Percentiles rank a stretch among this genome's conserved stretches.
Conservation (phyloP, 2,113 vertebrate species). For the Ranitomeya imitator region DNA sequence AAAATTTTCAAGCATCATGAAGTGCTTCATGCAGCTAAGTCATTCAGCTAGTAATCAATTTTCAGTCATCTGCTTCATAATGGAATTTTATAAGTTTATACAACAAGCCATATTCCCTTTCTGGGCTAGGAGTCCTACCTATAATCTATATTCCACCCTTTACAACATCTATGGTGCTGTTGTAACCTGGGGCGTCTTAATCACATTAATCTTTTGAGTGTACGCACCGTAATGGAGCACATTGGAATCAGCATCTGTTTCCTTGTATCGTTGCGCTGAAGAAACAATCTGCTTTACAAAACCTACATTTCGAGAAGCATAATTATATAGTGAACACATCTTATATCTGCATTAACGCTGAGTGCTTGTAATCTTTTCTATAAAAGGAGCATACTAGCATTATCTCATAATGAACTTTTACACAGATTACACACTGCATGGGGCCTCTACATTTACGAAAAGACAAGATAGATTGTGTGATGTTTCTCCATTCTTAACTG, state of each 20-base stretch:
- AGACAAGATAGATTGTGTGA: not conserved
- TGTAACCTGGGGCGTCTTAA: not conserved
- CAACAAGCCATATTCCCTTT: not conserved
- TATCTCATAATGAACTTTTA: constrained; percentile 21
- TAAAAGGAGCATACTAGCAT: not conserved
- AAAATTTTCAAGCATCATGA: constrained; percentile 49
- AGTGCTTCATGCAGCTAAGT: constrained; percentile 23
- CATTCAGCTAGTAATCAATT: constrained; percentile 18
- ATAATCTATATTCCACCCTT: not conserved
- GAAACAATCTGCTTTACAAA: constrained; percentile 13
- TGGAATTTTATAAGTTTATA: not conserved
- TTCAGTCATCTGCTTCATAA: constrained; percentile 2
- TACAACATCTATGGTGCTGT: not conserved
- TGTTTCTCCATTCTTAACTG: not conserved
- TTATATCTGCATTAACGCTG: not conserved
- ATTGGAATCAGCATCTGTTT: constrained; percentile 10
- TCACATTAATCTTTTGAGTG: not conserved
- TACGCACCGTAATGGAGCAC: not conserved
- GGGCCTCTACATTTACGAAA: not conserved
- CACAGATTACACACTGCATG: constrained; percentile 15
- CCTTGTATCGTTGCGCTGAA: not conserved
- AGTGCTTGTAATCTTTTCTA: not conserved
- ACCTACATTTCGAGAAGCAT: not conserved
- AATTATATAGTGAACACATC: not conserved
- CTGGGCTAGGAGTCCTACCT: not conserved